These are phyloP conservation scores for Malurus splendens DNA, from an alignment of 2,797 vertebrate genomes.

Conservation along the genomic window DNA sequence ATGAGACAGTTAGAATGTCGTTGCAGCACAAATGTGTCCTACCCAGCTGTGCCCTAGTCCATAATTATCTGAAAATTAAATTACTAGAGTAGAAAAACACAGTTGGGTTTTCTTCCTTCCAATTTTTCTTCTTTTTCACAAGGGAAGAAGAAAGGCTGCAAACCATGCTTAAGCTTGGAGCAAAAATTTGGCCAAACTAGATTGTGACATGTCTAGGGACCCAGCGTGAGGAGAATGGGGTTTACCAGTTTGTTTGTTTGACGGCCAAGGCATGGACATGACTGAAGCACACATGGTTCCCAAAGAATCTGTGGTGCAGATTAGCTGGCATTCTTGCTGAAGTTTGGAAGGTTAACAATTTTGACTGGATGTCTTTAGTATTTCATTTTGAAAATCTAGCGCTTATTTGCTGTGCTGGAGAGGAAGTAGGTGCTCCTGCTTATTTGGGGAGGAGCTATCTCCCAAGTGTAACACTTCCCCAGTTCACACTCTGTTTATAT, in stretches of 20 bases:
- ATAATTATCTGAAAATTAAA: background rate
- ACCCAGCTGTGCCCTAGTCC: background rate
- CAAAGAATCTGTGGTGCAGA: background rate
- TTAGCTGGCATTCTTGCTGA: background rate
- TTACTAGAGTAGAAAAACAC: background rate
- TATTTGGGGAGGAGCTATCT: background rate
- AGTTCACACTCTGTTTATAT: background rate
- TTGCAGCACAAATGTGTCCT: background rate
- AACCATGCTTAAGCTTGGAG: background rate
- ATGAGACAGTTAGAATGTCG: background rate
- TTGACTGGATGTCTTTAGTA: background rate
- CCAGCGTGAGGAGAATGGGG: background rate
- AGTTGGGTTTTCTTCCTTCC: background rate
- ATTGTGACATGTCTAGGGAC: background rate
- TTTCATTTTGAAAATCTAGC: background rate
- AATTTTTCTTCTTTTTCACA: background rate
- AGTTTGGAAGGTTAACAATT: background rate
- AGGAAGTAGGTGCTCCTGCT: background rate
- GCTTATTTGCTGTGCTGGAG: background rate
- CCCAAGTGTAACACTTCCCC: background rate
- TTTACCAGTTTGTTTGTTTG: background rate
- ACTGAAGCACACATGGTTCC: background rate
- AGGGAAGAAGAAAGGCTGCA: background rate
- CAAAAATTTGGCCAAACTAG: background rate
- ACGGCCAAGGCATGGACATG: background rate